Evolutionary conservation across 2,113 vertebrate genomes (phyloP).

Genomic region (Corythaeola cristata): DNA sequence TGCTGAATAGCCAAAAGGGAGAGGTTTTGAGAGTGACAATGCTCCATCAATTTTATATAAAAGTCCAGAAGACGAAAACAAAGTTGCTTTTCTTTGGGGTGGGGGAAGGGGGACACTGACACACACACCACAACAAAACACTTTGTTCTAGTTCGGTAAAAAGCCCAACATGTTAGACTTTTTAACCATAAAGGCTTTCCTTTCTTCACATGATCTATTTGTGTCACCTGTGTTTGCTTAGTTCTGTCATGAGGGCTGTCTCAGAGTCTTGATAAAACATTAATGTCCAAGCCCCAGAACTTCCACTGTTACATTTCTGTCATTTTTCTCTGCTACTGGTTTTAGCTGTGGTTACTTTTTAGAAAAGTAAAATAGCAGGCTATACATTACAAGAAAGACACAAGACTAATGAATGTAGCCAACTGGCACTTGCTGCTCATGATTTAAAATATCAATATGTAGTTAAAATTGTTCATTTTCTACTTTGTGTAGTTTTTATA

Average conservation of each 20-base stretch:
- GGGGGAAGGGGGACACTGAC: no score
- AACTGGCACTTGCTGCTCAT: neutral
- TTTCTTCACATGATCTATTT: neutral
- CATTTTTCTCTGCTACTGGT: neutral
- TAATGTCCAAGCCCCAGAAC: neutral
- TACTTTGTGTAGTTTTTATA: neutral
- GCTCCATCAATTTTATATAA: neutral
- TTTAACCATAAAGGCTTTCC: neutral
- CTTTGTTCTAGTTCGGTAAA: neutral
- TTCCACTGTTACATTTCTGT: neutral
- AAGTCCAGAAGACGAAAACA: neutral
- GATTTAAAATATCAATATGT: neutral
- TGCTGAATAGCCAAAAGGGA: neutral
- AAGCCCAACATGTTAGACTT: neutral
- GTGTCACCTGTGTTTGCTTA: slow-evolving; percentile 25
- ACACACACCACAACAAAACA: no score
- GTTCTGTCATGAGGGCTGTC: neutral
- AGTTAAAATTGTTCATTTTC: neutral
- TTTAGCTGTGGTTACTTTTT: neutral
- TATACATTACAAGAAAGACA: neutral
- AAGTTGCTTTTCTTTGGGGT: neutral
- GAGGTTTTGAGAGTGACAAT: neutral
- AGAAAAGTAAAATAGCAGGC: neutral
- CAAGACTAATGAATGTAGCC: neutral
- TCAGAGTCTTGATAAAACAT: slow-evolving; percentile 29